Evolutionary conservation across 2,113 vertebrate genomes (phyloP).

Genomic region (Penelope pileata): DNA sequence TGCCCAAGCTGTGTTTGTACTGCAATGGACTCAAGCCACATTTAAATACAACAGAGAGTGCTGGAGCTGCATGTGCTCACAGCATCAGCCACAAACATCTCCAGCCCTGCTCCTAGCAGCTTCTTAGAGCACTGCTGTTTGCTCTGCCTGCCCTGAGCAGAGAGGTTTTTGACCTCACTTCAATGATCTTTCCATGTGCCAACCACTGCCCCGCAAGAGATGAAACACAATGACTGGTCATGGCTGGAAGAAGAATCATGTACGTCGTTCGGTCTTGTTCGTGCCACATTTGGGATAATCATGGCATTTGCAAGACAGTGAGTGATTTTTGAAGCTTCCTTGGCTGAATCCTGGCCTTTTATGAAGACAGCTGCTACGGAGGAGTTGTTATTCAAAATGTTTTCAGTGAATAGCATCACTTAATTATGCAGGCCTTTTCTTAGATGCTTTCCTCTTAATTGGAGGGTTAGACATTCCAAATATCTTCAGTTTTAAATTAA

Average conservation of each 20-base stretch:
- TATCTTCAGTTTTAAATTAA: neutral
- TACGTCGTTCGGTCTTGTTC: neutral
- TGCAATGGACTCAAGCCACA: neutral
- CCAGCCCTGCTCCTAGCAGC: neutral
- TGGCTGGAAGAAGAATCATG: neutral
- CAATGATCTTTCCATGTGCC: neutral
- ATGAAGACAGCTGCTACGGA: neutral
- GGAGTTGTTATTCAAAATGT: neutral
- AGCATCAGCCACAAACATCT: neutral
- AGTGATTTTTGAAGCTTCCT: neutral
- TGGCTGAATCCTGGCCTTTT: neutral
- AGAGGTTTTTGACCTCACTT: neutral
- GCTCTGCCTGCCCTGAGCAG: neutral
- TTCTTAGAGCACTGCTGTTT: neutral
- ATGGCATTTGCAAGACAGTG: neutral
- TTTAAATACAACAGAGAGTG: neutral
- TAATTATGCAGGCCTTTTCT: neutral
- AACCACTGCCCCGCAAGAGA: neutral
- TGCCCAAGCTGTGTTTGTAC: accelerated
- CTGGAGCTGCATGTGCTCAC: accelerated
- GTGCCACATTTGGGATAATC: neutral
- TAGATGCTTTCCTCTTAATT: neutral
- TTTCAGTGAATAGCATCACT: neutral
- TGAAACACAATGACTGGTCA: neutral
- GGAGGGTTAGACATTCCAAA: neutral